These are phyloP conservation scores for Anthophora plumipes DNA, from an alignment of 2,888 invertebrate genomes.

Conservation along the genomic window DNA sequence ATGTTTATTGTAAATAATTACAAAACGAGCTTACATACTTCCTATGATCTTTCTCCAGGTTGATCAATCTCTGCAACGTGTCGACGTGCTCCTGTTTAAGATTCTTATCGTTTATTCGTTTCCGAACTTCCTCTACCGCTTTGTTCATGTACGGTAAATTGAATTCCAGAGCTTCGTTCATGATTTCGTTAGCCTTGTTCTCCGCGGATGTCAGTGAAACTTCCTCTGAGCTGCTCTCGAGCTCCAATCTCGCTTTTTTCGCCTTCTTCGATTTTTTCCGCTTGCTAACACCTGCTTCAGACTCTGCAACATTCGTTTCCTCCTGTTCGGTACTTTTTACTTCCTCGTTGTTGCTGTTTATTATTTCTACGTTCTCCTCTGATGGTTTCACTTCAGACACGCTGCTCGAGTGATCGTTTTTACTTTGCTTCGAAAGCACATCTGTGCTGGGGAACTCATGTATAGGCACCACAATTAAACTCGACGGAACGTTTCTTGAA, in stretches of 20 bases:
- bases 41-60: slow-evolving; percentile 49
- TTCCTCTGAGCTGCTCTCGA: not conserved
- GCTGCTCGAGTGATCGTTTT: not conserved
- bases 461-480: not conserved
- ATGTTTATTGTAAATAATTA: slow-evolving; percentile 45
- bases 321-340: slow-evolving; percentile 7
- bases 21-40: slow-evolving; percentile 35
- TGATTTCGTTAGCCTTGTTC: slow-evolving; percentile 29
- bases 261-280: slow-evolving; percentile 27
- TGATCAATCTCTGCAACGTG: slow-evolving; percentile 46
- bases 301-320: not conserved
- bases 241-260: slow-evolving; percentile 11
- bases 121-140: slow-evolving; percentile 46
- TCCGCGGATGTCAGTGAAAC: not conserved
- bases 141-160: slow-evolving; percentile 49
- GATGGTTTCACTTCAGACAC: not conserved
- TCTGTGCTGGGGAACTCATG: not conserved
- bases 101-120: slow-evolving; percentile 33
- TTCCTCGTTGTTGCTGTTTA: not conserved
- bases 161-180: slow-evolving; percentile 47
- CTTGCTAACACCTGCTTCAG: not conserved
- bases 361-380: not conserved
- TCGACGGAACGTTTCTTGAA: not conserved
- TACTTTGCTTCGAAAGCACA: not conserved
- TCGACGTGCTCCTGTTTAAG: slow-evolving; percentile 43